phyloP scores from a whole-genome alignment of 2,113 vertebrate species.

The Polypterus bichir region DNA sequence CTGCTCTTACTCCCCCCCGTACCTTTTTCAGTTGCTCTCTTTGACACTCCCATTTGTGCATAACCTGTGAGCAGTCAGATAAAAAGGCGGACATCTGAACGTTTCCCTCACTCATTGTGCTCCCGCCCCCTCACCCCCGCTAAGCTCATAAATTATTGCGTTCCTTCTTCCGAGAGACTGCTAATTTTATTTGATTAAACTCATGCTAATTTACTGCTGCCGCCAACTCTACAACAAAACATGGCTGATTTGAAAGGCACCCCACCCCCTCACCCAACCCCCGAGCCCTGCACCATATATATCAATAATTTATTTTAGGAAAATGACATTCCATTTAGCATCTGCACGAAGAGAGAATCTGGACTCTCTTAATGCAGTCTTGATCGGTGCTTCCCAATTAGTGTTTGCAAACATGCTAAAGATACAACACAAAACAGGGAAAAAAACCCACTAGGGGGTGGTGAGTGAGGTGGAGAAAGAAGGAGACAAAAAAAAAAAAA shows the following conservation, averaged over 20 bases:
- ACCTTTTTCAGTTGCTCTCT: too few species aligned
- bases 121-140: neutral
- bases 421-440: conserved; percentile 34
- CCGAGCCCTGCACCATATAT: conserved; percentile 7
- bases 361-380: conserved; percentile 34
- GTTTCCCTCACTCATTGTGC: too few species aligned
- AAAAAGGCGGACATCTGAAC: too few species aligned
- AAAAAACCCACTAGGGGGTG: conserved; percentile 13
- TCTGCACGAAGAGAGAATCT: conserved; percentile 32
- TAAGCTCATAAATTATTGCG: conserved; percentile 7
- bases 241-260: conserved; percentile 22
- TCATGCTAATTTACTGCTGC: conserved; percentile 9
- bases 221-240: conserved; percentile 3
- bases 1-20: too few species aligned
- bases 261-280: conserved; percentile 15
- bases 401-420: conserved; percentile 51
- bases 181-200: conserved; percentile 18
- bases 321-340: conserved; percentile 27
- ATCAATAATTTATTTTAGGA: conserved; percentile 32
- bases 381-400: conserved; percentile 30
- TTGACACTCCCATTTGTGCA: too few species aligned
- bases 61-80: too few species aligned
- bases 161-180: conserved; percentile 11
- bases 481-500: conserved; percentile 19
- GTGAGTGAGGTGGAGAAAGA: conserved; percentile 20